phyloP scores from a whole-genome alignment of 23 tunicate genomes.

The Clavelina lepadiformis region DNA sequence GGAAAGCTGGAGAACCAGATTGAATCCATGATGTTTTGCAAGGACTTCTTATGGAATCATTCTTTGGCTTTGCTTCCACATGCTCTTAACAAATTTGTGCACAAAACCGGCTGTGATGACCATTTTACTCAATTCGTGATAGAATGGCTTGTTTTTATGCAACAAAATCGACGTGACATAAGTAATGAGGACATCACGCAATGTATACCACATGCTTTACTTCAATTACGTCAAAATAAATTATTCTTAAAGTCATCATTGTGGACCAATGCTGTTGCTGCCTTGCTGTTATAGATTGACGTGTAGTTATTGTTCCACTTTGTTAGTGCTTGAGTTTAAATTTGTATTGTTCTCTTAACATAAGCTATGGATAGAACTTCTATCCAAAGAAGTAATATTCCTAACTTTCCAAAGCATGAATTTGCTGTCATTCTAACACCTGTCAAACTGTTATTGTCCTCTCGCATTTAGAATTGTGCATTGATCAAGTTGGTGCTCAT shows the following conservation, averaged over 20 bases:
- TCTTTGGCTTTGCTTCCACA: neutral
- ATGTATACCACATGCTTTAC: neutral
- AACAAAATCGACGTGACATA: neutral
- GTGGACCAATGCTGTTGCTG: slow-evolving; percentile 10
- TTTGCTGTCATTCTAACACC: too few relatives aligned
- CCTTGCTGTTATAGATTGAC: neutral
- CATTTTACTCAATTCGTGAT: slow-evolving; percentile 1
- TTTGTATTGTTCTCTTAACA: too few relatives aligned
- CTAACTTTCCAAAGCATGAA: too few relatives aligned
- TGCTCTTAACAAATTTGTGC: neutral
- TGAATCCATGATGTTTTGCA: too few relatives aligned
- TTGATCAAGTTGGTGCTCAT: too few relatives aligned
- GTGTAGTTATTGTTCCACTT: too few relatives aligned
- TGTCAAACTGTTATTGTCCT: too few relatives aligned
- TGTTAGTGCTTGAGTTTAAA: too few relatives aligned
- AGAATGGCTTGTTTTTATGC: slow-evolving; percentile 19
- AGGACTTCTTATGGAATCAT: slow-evolving; percentile 2
- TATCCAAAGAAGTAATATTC: too few relatives aligned
- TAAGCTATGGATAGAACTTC: too few relatives aligned
- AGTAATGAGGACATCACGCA: neutral
- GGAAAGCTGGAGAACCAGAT: too few relatives aligned
- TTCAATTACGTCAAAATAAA: neutral
- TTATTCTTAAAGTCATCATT: neutral
- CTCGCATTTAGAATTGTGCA: too few relatives aligned
- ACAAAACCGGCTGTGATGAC: neutral